Evolutionary conservation across 2,888 invertebrate species (phyloP).

Genomic region (Drosophila melanocephala): DNA sequence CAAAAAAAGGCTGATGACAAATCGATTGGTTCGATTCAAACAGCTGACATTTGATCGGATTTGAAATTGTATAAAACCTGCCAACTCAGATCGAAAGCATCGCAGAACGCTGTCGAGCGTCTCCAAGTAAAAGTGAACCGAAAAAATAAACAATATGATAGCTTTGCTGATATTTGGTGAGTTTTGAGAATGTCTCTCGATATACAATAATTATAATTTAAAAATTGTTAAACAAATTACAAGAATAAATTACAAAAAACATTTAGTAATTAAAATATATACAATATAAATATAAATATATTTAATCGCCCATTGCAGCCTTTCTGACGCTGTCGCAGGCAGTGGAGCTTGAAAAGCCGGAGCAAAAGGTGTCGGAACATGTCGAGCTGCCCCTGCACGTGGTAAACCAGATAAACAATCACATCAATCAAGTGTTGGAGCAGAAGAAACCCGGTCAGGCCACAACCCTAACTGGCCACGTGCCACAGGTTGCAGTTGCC

Average conservation of each 20-base stretch:
- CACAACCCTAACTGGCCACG: constrained; percentile 58
- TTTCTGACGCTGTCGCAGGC: constrained; percentile 43
- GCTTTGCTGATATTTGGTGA: constrained; percentile 55
- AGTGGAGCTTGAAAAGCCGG: constrained; percentile 47
- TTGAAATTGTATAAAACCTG: constrained; percentile 55
- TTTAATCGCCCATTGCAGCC: constrained; percentile 18
- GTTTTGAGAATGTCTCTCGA: not conserved
- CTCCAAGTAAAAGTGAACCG: constrained; percentile 7
- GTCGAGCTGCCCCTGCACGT: constrained; percentile 58
- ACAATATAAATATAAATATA: not conserved
- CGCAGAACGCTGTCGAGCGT: constrained; percentile 53
- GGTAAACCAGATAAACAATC: constrained; percentile 63
- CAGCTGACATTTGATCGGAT: constrained; percentile 31
- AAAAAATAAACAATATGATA: constrained; percentile 37
- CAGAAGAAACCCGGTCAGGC: constrained; percentile 40
- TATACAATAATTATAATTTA: not conserved
- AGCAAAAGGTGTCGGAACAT: constrained; percentile 50
- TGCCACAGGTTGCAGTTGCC: constrained; percentile 46
- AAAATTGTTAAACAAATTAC: not conserved
- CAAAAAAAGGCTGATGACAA: constrained; percentile 32
- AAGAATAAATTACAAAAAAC: not conserved
- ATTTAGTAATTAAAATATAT: not conserved
- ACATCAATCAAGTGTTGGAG: constrained; percentile 67
- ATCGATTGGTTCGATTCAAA: constrained; percentile 20
- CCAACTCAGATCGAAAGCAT: constrained; percentile 10